These are phyloP conservation scores for Agapornis roseicollis DNA, from an alignment of 2,113 vertebrate species.

Conservation along the genomic window DNA sequence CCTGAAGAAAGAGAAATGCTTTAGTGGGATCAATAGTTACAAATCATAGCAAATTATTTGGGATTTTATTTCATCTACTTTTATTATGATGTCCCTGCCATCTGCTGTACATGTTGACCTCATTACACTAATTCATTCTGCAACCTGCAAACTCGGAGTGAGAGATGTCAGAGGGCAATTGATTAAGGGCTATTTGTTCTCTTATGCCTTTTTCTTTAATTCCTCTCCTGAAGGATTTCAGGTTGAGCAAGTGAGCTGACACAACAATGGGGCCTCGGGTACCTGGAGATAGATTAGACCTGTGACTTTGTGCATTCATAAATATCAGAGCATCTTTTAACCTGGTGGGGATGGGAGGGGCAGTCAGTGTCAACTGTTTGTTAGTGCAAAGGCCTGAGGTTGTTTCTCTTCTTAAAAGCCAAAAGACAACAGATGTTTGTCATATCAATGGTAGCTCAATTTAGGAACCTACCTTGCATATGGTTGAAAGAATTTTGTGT, in stretches of 20 bases:
- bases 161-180: conserved; percentile 54
- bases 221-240: background rate
- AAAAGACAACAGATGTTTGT: background rate
- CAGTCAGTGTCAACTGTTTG: background rate
- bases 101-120: conserved; percentile 45
- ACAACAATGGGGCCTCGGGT: conserved; percentile 24
- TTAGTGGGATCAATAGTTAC: conserved; percentile 42
- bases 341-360: background rate
- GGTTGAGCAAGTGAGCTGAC: conserved; percentile 19
- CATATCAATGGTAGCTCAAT: background rate
- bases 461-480: background rate
- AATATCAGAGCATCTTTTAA: conserved; percentile 51
- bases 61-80: conserved; percentile 51
- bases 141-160: background rate
- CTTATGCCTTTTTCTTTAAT: conserved; percentile 30
- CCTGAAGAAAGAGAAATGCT: conserved; percentile 30
- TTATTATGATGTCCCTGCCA: conserved; percentile 39
- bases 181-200: conserved; percentile 35
- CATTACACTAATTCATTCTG: conserved; percentile 51
- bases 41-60: conserved; percentile 27
- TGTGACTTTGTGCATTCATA: conserved; percentile 53
- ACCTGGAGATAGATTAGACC: background rate
- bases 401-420: conserved; percentile 42
- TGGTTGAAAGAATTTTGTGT: background rate
- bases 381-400: background rate